These are phyloP conservation scores for Eupleurogrammus muticus DNA, from an alignment of 2,797 vertebrate species.

Conservation along the genomic window DNA sequence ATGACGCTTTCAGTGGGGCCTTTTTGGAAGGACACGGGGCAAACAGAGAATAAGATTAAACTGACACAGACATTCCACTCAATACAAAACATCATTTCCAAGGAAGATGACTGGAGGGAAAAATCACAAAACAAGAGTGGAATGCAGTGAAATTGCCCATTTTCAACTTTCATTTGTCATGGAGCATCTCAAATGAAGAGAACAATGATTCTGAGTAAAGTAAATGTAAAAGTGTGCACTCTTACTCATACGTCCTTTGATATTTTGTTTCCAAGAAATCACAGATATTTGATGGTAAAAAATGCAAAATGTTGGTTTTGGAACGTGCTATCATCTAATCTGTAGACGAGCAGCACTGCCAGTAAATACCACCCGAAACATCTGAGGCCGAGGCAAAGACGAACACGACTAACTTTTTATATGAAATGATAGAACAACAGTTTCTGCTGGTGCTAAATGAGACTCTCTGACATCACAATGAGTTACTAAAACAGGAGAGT, in stretches of 20 bases:
- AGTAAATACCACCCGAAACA: slow-evolving; percentile 6
- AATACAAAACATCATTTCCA: slow-evolving; percentile 28
- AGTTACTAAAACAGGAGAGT: not conserved
- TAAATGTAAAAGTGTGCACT: slow-evolving; percentile 9
- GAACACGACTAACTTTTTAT: not conserved
- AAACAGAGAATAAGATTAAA: slow-evolving; percentile 9
- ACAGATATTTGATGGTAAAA: not conserved
- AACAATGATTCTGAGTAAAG: not conserved
- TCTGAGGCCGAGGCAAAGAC: not conserved
- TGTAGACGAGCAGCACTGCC: not conserved
- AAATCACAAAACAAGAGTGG: not conserved
- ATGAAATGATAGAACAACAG: not conserved
- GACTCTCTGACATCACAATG: not conserved
- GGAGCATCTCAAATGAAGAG: not conserved
- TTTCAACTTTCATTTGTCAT: not conserved
- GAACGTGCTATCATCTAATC: slow-evolving; percentile 8
- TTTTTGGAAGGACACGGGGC: not conserved
- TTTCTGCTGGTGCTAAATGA: not conserved
- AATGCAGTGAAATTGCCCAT: not conserved
- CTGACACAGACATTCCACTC: not conserved
- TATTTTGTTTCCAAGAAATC: not conserved
- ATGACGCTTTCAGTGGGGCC: not conserved
- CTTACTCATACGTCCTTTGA: slow-evolving; percentile 8
- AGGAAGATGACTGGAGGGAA: too few relatives aligned
- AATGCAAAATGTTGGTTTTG: slow-evolving; percentile 4